Conservation (phyloP, 2,888 invertebrate species). For the Erebia aethiops region DNA sequence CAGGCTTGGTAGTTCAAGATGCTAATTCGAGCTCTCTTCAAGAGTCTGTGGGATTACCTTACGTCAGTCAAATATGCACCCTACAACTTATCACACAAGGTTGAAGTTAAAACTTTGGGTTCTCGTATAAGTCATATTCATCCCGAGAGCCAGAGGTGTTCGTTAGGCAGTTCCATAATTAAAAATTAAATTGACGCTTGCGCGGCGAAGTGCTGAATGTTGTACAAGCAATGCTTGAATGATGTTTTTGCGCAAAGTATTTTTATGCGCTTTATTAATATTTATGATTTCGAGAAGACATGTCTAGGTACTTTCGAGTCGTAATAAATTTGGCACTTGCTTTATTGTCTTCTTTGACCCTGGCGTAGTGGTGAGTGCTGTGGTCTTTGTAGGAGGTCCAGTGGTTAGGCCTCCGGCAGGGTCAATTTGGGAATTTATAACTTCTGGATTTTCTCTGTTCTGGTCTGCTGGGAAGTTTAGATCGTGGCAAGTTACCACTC, state of each 20-base stretch:
- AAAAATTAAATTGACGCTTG: conserved; percentile 68
- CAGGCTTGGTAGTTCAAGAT: conserved; percentile 64
- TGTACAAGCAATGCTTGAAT: conserved; percentile 52
- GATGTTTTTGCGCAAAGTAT: conserved; percentile 47
- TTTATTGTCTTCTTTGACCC: not conserved
- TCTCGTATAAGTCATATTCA: conserved; percentile 38
- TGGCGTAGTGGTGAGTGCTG: too few relatives aligned
- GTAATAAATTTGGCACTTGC: conserved; percentile 5
- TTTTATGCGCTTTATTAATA: conserved; percentile 31
- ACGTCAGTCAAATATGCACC: conserved; percentile 35
- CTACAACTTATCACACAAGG: conserved; percentile 42
- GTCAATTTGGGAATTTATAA: too few relatives aligned
- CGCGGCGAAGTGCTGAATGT: conserved; percentile 64
- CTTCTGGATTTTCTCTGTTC: too few relatives aligned
- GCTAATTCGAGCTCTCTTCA: conserved; percentile 52
- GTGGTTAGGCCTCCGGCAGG: too few relatives aligned
- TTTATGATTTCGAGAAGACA: conserved; percentile 21
- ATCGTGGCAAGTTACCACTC: too few relatives aligned
- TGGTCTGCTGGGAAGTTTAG: too few relatives aligned
- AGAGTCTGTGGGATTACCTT: conserved; percentile 46
- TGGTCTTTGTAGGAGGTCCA: too few relatives aligned
- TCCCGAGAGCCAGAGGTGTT: conserved; percentile 52
- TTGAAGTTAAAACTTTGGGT: conserved; percentile 34
- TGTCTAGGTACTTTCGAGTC: not conserved
- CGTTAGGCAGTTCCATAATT: conserved; percentile 74